These are phyloP conservation scores for Anseranas semipalmata DNA, from an alignment of 2,113 vertebrate genomes.

Conservation along the genomic window DNA sequence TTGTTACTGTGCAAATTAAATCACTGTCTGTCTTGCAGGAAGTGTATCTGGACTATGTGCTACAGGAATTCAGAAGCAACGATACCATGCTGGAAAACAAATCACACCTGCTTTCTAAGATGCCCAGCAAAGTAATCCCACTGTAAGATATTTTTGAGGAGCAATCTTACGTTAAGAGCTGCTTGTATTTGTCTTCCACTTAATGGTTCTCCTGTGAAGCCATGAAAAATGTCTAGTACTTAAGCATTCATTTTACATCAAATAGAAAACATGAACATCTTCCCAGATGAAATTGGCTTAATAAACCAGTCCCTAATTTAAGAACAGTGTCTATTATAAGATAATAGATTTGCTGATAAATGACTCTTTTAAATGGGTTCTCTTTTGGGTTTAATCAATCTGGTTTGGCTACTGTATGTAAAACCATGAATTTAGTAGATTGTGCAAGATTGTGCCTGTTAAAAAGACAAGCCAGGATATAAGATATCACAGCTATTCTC, in stretches of 20 bases:
- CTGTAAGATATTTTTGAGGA: not conserved
- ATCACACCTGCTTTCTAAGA: slow-evolving; percentile 20
- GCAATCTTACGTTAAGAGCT: not conserved
- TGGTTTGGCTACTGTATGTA: not conserved
- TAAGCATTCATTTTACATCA: not conserved
- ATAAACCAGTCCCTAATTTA: not conserved
- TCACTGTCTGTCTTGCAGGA: not conserved
- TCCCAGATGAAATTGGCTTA: not conserved
- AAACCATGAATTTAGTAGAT: not conserved
- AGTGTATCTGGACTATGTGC: slow-evolving; percentile 27
- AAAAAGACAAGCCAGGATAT: not conserved
- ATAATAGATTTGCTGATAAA: slow-evolving; percentile 1
- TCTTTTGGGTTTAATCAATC: not conserved
- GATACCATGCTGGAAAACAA: slow-evolving; percentile 31
- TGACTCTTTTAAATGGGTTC: not conserved
- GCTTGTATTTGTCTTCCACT: not conserved
- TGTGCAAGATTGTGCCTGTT: not conserved
- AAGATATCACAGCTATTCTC: not conserved
- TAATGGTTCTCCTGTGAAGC: not conserved
- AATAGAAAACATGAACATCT: not conserved
- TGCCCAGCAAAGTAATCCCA: slow-evolving; percentile 8
- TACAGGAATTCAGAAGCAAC: slow-evolving; percentile 31
- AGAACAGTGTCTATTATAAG: not conserved
- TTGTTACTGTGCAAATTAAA: not conserved
- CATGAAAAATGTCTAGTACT: not conserved